These are phyloP conservation scores for Lemur catta DNA, from an alignment of 2,797 vertebrate species.

Conservation along the genomic window DNA sequence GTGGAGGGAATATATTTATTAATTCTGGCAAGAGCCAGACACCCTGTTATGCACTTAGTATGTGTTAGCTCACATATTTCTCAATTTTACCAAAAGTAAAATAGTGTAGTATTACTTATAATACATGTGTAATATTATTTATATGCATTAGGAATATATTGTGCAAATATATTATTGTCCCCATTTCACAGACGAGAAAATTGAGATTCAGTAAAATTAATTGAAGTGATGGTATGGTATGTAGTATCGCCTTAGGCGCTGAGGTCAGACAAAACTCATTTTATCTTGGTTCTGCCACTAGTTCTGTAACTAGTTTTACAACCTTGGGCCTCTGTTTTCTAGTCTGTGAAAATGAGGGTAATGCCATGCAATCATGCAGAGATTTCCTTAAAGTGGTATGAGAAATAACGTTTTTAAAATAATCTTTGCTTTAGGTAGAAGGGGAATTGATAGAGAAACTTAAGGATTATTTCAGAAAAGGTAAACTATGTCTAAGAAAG, in stretches of 20 bases:
- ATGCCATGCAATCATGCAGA: background rate
- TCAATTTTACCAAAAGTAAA: constrained; percentile 36
- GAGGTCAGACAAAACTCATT: background rate
- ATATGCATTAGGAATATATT: background rate
- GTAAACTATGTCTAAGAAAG: constrained; percentile 46
- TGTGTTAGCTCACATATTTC: background rate
- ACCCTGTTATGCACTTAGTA: background rate
- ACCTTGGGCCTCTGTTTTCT: background rate
- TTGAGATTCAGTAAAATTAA: background rate
- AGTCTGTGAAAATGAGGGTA: background rate
- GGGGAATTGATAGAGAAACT: background rate
- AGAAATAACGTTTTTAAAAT: background rate
- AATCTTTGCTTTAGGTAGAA: background rate
- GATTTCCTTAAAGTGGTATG: constrained; percentile 24
- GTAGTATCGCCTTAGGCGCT: background rate
- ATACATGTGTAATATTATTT: background rate
- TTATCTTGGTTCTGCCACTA: background rate
- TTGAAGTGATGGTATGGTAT: background rate
- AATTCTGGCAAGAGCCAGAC: background rate
- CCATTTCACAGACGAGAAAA: constrained; percentile 42
- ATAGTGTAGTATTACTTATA: background rate
- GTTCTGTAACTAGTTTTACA: background rate
- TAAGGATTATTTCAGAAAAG: constrained; percentile 46
- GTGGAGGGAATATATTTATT: constrained; percentile 9
- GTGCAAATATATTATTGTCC: background rate